A percentile compares a stretch with the other conserved stretches of the same genome.
Conservation (phyloP, 1,140 invertebrate species). For the Dendrolimus punctatus region DNA sequence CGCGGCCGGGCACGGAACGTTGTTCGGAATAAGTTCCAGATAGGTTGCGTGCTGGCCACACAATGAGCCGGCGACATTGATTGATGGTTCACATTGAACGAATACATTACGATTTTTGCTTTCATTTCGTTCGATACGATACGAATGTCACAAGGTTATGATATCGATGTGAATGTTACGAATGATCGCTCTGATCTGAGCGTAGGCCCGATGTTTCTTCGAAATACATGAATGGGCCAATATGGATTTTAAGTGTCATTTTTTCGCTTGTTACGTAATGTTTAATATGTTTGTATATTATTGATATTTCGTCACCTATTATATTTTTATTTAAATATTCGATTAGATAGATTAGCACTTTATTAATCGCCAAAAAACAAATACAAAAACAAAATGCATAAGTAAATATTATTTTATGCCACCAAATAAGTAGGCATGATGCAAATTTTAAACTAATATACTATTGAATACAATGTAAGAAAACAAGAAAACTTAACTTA, state of each 20-base stretch:
- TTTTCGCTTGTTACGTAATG: too few species aligned
- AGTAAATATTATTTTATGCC: too few species aligned
- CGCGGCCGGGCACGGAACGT: constrained; percentile 27
- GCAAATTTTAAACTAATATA: too few species aligned
- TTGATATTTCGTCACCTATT: too few species aligned
- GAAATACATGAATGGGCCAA: constrained; percentile 1
- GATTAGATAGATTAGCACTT: too few species aligned
- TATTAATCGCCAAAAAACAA: too few species aligned
- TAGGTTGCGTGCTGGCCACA: constrained; percentile 65
- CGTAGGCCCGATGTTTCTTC: constrained; percentile 5
- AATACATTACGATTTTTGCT: constrained; percentile 72
- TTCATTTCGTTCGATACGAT: constrained; percentile 61
- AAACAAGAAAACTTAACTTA: too few species aligned
- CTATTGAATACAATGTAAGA: too few species aligned
- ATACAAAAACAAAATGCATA: too few species aligned
- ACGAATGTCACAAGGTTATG: constrained; percentile 68
- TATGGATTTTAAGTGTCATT: neutral
- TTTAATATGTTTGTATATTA: too few species aligned
- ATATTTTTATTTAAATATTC: too few species aligned
- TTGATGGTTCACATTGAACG: constrained; percentile 65
- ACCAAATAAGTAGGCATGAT: too few species aligned
- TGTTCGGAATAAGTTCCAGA: constrained; percentile 36
- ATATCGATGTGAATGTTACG: constrained; percentile 50
- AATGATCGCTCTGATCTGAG: constrained; percentile 19
- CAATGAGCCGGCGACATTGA: constrained; percentile 65